phyloP scores from a whole-genome alignment of 2,888 invertebrate species.

The Stenoptilia bipunctidactyla region DNA sequence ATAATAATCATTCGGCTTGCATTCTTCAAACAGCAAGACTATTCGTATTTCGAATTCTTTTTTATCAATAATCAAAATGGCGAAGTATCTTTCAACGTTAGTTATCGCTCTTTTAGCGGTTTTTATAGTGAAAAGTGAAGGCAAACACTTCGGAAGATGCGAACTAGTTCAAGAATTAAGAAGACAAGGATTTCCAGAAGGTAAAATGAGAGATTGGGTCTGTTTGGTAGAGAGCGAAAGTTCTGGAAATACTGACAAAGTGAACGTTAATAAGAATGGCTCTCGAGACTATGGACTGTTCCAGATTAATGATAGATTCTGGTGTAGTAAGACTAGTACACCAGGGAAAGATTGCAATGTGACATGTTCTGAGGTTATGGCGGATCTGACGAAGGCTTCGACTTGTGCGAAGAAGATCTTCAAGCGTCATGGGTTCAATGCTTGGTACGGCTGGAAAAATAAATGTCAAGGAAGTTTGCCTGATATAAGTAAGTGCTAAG shows the following conservation, averaged over 20 bases:
- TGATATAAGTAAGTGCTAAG: conserved; percentile 13
- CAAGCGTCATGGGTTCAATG: conserved; percentile 22
- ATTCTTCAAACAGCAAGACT: too few species aligned
- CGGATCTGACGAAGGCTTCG: conserved; percentile 22
- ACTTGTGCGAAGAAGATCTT: conserved; percentile 25
- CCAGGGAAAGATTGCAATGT: conserved; percentile 53
- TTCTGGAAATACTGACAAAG: conserved; percentile 39
- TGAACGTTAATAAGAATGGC: conserved; percentile 54
- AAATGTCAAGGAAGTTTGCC: conserved; percentile 19
- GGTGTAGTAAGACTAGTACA: conserved; percentile 40
- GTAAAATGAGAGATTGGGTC: conserved; percentile 37
- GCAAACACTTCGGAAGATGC: conserved; percentile 7
- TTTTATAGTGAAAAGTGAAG: conserved; percentile 2
- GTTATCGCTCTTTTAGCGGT: too few species aligned
- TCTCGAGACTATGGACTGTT: conserved; percentile 63
- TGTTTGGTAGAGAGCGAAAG: conserved; percentile 60
- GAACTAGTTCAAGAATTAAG: conserved; percentile 12
- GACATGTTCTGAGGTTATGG: conserved; percentile 28
- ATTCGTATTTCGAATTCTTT: too few species aligned
- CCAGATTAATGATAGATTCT: conserved; percentile 59
- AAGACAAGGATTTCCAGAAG: conserved; percentile 26
- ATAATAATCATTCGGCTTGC: too few species aligned
- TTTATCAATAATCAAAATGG: too few species aligned
- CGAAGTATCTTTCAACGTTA: too few species aligned
- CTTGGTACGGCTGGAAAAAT: conserved; percentile 27